Evolutionary conservation across 2,888 invertebrate species (phyloP).

Genomic region (Chorisops tibialis): DNA sequence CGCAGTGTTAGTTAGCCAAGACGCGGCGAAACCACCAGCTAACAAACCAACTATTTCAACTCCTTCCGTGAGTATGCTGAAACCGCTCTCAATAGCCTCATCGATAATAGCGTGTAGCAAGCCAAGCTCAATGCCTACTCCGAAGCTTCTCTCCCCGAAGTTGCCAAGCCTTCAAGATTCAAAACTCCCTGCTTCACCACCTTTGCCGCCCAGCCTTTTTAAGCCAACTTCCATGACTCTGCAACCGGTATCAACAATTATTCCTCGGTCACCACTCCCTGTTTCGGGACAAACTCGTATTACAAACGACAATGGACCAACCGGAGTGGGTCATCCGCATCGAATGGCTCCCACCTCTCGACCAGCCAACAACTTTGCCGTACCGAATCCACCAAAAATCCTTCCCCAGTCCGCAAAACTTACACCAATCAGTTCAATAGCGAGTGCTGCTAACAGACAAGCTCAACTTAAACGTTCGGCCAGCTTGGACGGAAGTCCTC

Average conservation of each 20-base stretch:
- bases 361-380: conserved; percentile 39
- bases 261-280: conserved; percentile 22
- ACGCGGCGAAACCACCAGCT: not conserved
- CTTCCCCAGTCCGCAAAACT: conserved; percentile 37
- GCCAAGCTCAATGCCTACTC: not conserved
- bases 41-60: not conserved
- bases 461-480: conserved; percentile 44
- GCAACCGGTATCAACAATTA: conserved; percentile 35
- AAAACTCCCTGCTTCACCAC: conserved; percentile 46
- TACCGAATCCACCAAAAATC: conserved; percentile 43
- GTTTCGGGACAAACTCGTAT: not conserved
- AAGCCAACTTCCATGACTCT: conserved; percentile 44
- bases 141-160: conserved; percentile 33
- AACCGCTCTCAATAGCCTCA: conserved; percentile 7
- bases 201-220: conserved; percentile 49
- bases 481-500: conserved; percentile 43
- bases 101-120: not conserved
- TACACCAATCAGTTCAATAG: conserved; percentile 45
- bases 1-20: not conserved
- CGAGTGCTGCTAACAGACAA: conserved; percentile 47
- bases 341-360: not conserved
- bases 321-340: conserved; percentile 13
- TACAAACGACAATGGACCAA: not conserved
- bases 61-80: not conserved
- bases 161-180: conserved; percentile 39